Evolutionary conservation across 1,140 invertebrate species (phyloP).

Genomic region (Brachionus plicatilis): DNA sequence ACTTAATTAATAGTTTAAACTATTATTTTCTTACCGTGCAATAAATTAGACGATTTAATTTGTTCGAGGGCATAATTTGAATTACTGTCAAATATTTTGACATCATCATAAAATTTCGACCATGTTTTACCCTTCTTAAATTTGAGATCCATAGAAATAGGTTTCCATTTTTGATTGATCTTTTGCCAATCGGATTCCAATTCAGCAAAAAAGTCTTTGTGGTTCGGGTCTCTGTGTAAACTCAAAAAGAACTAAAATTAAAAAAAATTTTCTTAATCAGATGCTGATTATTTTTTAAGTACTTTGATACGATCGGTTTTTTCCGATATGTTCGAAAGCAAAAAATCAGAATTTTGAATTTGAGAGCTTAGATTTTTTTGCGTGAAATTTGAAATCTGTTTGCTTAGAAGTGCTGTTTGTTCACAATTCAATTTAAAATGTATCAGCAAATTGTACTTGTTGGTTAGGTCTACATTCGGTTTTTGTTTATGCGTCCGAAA

Average conservation of each 20-base stretch:
- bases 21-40: not conserved
- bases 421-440: conserved; percentile 1
- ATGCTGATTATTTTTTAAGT: not conserved
- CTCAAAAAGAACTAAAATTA: not conserved
- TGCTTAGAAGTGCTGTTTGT: conserved; percentile 1
- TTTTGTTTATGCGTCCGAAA: not conserved
- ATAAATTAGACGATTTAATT: not conserved
- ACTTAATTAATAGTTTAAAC: too few relatives aligned
- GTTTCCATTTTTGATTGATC: conserved; percentile 1
- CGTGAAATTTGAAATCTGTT: not conserved
- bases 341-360: not conserved
- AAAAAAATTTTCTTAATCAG: not conserved
- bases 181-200: not conserved
- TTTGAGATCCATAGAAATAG: not conserved
- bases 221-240: not conserved
- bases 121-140: not conserved
- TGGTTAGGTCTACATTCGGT: not conserved
- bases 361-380: not conserved
- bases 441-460: not conserved
- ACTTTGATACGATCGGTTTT: not conserved
- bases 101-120: conserved; percentile 4
- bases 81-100: not conserved
- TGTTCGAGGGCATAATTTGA: not conserved
- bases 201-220: not conserved
- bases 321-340: not conserved